phyloP scores from a whole-genome alignment of 2,888 invertebrate genomes.

The Hermaeophaga mercurialis region DNA sequence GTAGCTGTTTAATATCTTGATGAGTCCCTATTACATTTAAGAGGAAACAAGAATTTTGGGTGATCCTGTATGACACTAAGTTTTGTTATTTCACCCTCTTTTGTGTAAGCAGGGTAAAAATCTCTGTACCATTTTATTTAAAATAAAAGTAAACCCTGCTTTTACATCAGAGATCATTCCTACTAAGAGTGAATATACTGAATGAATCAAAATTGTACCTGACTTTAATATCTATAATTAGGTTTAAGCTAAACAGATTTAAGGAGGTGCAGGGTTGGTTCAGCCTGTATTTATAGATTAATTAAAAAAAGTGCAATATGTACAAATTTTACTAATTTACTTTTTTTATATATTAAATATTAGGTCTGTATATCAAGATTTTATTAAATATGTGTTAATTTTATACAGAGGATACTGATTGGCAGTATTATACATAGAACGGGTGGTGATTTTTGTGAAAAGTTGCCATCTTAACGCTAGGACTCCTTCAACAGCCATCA shows the following conservation, averaged over 20 bases:
- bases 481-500: slow-evolving; percentile 44
- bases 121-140: slow-evolving; percentile 15
- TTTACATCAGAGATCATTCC: slow-evolving; percentile 47
- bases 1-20: neutral
- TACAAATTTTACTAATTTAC: slow-evolving; percentile 69
- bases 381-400: slow-evolving; percentile 55
- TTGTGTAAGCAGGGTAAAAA: slow-evolving; percentile 39
- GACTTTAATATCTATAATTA: slow-evolving; percentile 13
- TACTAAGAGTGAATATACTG: slow-evolving; percentile 49
- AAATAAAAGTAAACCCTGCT: slow-evolving; percentile 37
- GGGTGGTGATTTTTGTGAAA: slow-evolving; percentile 20
- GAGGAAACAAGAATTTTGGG: neutral
- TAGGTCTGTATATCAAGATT: slow-evolving; percentile 56
- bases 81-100: slow-evolving; percentile 46
- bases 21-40: neutral
- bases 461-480: slow-evolving; percentile 29
- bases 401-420: slow-evolving; percentile 58
- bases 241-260: neutral
- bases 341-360: slow-evolving; percentile 54
- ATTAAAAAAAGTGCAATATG: slow-evolving; percentile 70
- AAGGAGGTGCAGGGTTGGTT: slow-evolving; percentile 4
- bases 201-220: slow-evolving; percentile 12
- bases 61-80: slow-evolving; percentile 23
- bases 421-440: slow-evolving; percentile 54
- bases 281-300: slow-evolving; percentile 42